These are phyloP conservation scores for Lithophane ornitopus DNA, from an alignment of 2,888 invertebrate genomes.

Conservation along the genomic window DNA sequence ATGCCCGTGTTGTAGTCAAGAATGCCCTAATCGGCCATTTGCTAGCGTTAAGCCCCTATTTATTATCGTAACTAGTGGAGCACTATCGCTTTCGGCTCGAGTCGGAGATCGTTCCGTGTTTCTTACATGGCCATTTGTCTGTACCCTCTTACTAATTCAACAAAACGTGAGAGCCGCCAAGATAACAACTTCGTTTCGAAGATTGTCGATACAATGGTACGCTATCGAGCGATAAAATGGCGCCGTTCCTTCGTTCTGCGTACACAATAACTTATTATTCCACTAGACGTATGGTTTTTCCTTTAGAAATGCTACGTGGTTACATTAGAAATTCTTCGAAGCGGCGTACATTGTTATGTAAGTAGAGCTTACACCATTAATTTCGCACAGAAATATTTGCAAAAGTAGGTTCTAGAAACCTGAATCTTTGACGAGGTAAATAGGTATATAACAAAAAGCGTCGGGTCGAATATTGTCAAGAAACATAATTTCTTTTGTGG, in stretches of 20 bases:
- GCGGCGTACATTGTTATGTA: conserved; percentile 1
- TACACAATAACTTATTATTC: conserved; percentile 62
- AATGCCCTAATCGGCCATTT: conserved; percentile 87
- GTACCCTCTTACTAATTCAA: conserved; percentile 87
- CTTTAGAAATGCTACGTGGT: conserved; percentile 40
- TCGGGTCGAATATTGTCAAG: conserved; percentile 23
- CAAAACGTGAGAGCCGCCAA: conserved; percentile 80
- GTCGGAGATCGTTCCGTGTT: conserved; percentile 81
- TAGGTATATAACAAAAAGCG: conserved; percentile 11
- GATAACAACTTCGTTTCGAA: conserved; percentile 81
- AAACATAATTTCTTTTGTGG: conserved; percentile 48
- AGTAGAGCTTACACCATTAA: conserved; percentile 9
- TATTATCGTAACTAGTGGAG: conserved; percentile 87
- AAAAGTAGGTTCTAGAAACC: neutral
- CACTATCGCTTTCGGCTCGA: conserved; percentile 85
- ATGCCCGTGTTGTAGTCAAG: conserved; percentile 86
- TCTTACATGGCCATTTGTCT: conserved; percentile 83
- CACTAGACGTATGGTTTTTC: conserved; percentile 50
- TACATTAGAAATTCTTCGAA: conserved; percentile 33
- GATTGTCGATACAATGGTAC: conserved; percentile 78
- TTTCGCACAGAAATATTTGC: neutral
- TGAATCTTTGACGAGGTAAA: conserved; percentile 10
- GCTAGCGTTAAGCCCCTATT: conserved; percentile 85
- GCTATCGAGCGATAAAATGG: conserved; percentile 63
- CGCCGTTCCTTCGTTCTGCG: conserved; percentile 45